Evolutionary conservation across 2,797 vertebrate genomes (phyloP).

Genomic region (Darevskia nairensis): DNA sequence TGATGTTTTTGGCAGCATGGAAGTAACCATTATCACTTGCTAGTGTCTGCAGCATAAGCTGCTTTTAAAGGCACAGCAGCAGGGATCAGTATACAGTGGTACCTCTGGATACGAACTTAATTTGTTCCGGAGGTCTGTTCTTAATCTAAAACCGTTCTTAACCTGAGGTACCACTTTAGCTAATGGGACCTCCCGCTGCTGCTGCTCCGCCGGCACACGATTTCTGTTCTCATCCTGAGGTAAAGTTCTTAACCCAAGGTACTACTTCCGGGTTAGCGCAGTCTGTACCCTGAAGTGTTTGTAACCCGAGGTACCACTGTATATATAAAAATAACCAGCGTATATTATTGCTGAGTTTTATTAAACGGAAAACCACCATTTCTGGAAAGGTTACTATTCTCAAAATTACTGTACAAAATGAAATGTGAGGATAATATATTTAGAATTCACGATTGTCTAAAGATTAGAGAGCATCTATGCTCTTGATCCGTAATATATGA

Average conservation of each 20-base stretch:
- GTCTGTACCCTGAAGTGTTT: no score
- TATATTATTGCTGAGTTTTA: background rate
- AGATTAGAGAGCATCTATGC: constrained; percentile 22
- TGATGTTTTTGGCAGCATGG: background rate
- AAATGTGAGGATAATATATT: constrained; percentile 15
- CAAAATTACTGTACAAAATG: constrained; percentile 7
- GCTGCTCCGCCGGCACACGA: no score
- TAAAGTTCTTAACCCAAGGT: no score
- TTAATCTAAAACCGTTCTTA: no score
- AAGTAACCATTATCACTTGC: background rate
- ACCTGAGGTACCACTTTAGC: no score
- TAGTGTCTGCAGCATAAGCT: background rate
- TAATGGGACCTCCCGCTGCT: no score
- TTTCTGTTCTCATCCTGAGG: no score
- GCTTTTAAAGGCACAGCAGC: background rate
- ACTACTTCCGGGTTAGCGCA: no score
- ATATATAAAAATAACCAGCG: background rate
- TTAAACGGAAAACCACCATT: background rate
- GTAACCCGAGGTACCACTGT: no score
- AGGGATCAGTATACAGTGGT: background rate
- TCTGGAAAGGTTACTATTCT: constrained; percentile 30
- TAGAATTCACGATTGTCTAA: constrained; percentile 16
- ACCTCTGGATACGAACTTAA: no score
- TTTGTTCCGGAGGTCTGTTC: no score
- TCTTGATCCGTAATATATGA: constrained; percentile 37